Evolutionary conservation across 1,140 invertebrate species (phyloP), one percentile per base, ranked within the genome.

Genomic region (Camponotus floridanus): DNA sequence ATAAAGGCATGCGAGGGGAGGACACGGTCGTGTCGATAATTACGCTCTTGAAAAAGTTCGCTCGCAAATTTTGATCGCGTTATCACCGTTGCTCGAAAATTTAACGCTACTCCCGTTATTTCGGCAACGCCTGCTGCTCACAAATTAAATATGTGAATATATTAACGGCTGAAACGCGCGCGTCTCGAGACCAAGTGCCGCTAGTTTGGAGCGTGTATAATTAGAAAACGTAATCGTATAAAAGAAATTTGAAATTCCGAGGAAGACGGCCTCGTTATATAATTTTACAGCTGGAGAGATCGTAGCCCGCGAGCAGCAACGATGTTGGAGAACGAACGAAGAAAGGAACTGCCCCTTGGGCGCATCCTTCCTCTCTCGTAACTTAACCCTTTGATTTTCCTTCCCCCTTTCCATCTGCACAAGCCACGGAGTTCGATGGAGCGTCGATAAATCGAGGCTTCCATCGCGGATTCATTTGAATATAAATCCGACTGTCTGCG

Each of bases 1-100:
- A 92, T 91, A 91, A 91, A 92, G 91, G 90, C 88, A 91, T 89
- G 88, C 74, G 79, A 85, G 86, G 67, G 76, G 68, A 90, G 88
- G 86, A 91, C 83, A 90, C 83, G 70, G 73, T 74, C 67, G 68
- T 64, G 65, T 61, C 86, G 76, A 88, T 90, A 90, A 90, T 90
- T 90, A 76, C 62, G 57, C 51, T 55, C 61, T 79, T 78, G 73
- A 90, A 90, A 90, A 90, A 88, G 67, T 57, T 68, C 0, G 45
- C 64, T 68, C 45, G 26, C 55, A n/a, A 21, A 62, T 42, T 45
- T 36, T 48, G 15, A 59, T 61, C 67, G 76, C 55, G 31, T 48
- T 73, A 48, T 33, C 26, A 3, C 18, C 36, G n/a, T 15, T 59
- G 4, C 33, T 31, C n/a, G 26, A 45, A 45, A n/a, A 45, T 21